Base-by-base conservation (phyloP, 2,797 vertebrate species). In the Thripadectes ignobilis region DNA sequence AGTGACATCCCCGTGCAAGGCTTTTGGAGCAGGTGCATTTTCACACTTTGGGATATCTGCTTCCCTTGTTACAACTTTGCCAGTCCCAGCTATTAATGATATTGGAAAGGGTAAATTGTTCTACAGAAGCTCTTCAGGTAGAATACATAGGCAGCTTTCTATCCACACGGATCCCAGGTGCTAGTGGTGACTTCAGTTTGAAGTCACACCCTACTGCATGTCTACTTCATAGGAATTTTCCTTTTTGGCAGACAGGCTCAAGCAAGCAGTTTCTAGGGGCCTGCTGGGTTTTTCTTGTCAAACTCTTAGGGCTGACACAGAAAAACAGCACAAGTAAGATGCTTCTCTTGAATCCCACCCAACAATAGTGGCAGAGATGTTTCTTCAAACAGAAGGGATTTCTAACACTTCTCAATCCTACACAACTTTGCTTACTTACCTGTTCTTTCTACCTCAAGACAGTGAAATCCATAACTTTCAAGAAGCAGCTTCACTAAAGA, bases 281-380 rank as follows among this genome's bases (percentile, higher is more conserved):
- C 66, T 80, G 72, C 54, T 85, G 72, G 67, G 69, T 54, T 94
- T 93, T 93, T 67, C 67, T 61, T 85, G 67, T 93, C 89, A 95
- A 87, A 84, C 49, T 67, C 48, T 77, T 81, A 88, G 54, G 65
- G 66, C 71, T 95, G 92, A 89, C 89, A 89, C 24, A 95, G 75
- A 41, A 95, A 94, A 97, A 85, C 2, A 34, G 90, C 61, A 68
- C 20, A 85, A 96, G 59, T 20, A 51, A 95, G 62, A 88, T 55
- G 21, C 36, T 81, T 95, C 58, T 57, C n/a, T 91, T 85, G 79
- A 91, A 95, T 82, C 55, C 52, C 74, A 58, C 82, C 36, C 58
- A 83, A 82, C 38, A 72, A n/a, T 5, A 55, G 52, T 39, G 82
- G 34, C 36, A 81, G 32, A 92, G 75, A 67, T 4, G 2, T 41